These are phyloP conservation scores for Sigmodon hispidus DNA, from an alignment of 2,113 vertebrate genomes.

Conservation along the genomic window DNA sequence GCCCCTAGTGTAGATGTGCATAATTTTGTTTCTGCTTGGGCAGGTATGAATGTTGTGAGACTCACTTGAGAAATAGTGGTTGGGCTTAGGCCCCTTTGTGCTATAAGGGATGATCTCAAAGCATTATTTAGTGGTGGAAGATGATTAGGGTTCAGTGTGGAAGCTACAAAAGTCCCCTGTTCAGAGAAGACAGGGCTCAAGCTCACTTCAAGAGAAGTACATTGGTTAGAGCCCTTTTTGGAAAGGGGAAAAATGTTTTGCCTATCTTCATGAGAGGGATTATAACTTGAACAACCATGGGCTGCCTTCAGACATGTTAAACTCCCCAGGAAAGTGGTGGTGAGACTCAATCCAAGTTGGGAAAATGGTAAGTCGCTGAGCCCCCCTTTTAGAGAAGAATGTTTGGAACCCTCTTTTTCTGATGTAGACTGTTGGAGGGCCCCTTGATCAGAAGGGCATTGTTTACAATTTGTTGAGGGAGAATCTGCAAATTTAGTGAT, in stretches of 20 bases:
- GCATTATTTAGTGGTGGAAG: too few relatives aligned
- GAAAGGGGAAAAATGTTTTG: neutral
- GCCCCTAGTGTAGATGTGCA: neutral
- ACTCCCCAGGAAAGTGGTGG: neutral
- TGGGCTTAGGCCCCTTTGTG: neutral
- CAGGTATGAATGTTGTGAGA: neutral
- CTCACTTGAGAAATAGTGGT: neutral
- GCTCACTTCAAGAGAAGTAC: neutral
- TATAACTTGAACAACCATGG: too few relatives aligned
- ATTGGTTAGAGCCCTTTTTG: neutral
- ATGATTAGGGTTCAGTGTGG: neutral
- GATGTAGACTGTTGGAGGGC: neutral
- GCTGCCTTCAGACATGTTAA: neutral
- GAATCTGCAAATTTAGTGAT: neutral
- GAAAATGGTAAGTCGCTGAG: neutral
- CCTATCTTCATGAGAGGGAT: neutral
- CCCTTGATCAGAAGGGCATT: neutral
- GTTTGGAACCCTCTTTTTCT: neutral
- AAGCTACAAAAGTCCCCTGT: neutral
- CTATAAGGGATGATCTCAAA: neutral
- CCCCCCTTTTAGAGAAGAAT: neutral
- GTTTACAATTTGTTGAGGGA: neutral
- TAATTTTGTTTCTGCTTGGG: neutral
- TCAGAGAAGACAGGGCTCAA: neutral
- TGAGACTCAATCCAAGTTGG: too few relatives aligned